Evolutionary conservation across 2,888 invertebrate genomes (phyloP).

Genomic region (Cephonodes hylas): DNA sequence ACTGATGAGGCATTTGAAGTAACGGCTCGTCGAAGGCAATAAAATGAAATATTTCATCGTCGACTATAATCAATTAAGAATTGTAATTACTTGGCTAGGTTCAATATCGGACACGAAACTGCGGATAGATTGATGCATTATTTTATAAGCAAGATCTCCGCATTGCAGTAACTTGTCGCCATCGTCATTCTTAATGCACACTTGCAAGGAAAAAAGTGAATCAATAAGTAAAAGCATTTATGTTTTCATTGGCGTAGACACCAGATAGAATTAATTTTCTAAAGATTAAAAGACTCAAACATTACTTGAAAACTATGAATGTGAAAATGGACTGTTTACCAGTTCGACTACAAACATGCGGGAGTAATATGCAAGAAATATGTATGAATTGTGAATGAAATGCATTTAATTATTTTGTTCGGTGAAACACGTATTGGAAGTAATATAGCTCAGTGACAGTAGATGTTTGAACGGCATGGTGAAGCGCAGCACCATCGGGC

Average conservation of each 20-base stretch:
- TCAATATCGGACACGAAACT: not conserved
- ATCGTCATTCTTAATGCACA: not conserved
- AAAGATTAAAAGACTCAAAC: no score
- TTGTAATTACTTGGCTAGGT: not conserved
- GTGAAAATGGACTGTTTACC: no score
- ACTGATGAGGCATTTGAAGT: not conserved
- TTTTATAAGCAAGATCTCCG: not conserved
- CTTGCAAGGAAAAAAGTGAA: no score
- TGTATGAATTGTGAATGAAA: no score
- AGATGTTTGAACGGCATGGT: constrained; percentile 3
- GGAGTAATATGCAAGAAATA: no score
- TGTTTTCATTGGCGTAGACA: no score
- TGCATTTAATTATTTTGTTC: no score
- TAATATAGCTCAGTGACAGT: not conserved
- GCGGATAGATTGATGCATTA: not conserved
- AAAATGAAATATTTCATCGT: not conserved
- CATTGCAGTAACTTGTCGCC: not conserved
- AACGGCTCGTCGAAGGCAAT: not conserved
- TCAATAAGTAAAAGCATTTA: no score
- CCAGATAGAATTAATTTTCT: no score
- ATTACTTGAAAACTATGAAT: no score
- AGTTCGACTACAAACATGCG: no score
- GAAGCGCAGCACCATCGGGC: constrained; percentile 15
- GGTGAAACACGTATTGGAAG: not conserved
- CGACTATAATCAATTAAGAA: not conserved